Base-by-base conservation (phyloP, 53 echinoderm and acorn worm species). In the Astropecten irregularis region DNA sequence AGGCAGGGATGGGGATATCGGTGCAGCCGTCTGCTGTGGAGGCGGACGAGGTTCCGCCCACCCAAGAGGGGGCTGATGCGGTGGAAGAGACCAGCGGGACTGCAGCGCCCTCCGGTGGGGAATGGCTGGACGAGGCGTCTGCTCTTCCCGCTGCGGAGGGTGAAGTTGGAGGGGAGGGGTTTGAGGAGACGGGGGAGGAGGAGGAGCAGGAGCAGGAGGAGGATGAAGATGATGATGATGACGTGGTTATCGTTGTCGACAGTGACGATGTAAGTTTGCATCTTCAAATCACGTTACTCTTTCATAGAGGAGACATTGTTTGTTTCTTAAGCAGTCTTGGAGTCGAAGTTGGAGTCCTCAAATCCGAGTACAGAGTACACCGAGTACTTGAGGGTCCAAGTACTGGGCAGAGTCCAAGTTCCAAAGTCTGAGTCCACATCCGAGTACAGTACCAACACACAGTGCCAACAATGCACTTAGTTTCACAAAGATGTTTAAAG, bases 231-330 rank as follows among this genome's bases (percentile, higher is more conserved):
- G 92, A 87, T 11, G 86, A 85, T 3, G 93, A 91, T 66, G 95
- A 95, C 77, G 93, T 93, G 30, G 88, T 95, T 22, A 82, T 95
- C 37, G 93, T 95, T 18, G 87, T 90, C 8, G 95, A 95, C 46
- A 92, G 93, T 40, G 95, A 95, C 76, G 88, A 87, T 11, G 95
- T 68, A 13, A 68, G 68, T 65, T 36, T 23, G 15, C 13, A n/a
- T n/a, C n/a, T n/a, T n/a, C n/a, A n/a, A n/a, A n/a, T n/a, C n/a
- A n/a, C n/a, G n/a, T n/a, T n/a, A n/a, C n/a, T n/a, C n/a, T n/a
- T n/a, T n/a, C n/a, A n/a, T n/a, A n/a, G n/a, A n/a, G n/a, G n/a
- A n/a, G n/a, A n/a, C n/a, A n/a, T n/a, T n/a, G n/a, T n/a, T n/a
- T n/a, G n/a, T n/a, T n/a, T n/a, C n/a, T n/a, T n/a, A n/a, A n/a